Evolutionary conservation across 2,888 invertebrate genomes (phyloP).

Genomic region (Pristionchus maxplancki): DNA sequence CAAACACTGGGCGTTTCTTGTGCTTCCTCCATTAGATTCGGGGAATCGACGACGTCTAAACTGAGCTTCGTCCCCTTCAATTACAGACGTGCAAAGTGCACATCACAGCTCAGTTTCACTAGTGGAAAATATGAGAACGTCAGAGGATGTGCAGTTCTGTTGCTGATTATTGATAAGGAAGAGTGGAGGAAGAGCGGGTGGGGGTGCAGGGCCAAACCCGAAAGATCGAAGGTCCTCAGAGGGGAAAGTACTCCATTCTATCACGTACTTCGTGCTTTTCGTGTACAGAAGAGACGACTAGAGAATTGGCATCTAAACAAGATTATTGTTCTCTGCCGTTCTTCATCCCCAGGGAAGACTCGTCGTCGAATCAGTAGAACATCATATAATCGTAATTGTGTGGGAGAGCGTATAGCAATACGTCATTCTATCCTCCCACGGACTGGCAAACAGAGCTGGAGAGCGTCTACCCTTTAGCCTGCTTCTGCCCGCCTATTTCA

Average conservation of each 20-base stretch:
- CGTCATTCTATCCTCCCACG: slow-evolving; percentile 5
- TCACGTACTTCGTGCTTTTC: background rate
- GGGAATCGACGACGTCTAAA: background rate
- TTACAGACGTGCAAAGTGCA: background rate
- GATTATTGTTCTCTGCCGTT: background rate
- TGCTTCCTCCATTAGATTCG: background rate
- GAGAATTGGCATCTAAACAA: background rate
- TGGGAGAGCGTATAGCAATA: slow-evolving; percentile 6
- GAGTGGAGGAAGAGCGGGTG: background rate
- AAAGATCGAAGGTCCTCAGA: background rate
- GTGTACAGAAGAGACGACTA: background rate
- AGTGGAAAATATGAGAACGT: background rate
- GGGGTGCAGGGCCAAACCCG: background rate
- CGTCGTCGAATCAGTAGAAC: background rate
- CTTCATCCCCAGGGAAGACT: background rate
- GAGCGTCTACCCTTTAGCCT: background rate
- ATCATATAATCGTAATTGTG: background rate
- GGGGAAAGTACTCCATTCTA: background rate
- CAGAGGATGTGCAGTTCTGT: background rate
- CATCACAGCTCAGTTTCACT: background rate
- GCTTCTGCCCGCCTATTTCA: too few relatives aligned
- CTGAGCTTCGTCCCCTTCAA: background rate
- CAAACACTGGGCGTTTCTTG: background rate
- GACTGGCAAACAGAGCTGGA: background rate
- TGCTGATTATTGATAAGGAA: background rate